Evolutionary conservation across 2,888 invertebrate species (phyloP), one percentile per base, ranked within the genome.

Genomic region (Luffia ferchaultella): DNA sequence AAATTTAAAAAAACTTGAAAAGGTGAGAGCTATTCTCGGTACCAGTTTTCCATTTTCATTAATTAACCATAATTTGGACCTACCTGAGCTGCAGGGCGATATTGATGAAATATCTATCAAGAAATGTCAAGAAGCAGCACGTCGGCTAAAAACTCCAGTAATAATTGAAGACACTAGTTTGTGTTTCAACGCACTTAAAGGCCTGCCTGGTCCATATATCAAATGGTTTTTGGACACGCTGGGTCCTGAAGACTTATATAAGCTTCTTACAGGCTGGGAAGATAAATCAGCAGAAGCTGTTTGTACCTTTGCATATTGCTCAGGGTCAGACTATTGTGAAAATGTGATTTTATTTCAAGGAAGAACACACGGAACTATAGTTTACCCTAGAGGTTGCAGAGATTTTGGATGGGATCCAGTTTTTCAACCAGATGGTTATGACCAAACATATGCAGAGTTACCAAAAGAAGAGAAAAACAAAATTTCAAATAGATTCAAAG

Each of bases 361-460:
- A 1, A 83, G 85, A 60, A 95, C 95, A 0, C 79, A 89, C 54
- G 99, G 99, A 0, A 83, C 70, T 41, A 98, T 99, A 60, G 98
- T 99, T 0, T 68, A 72, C 44, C 98, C 99, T 0, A 85, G 93
- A 65, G 98, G 98, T 1, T 82, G 90, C 0, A 84, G 88, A 49
- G 92, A 93, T 64, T 99, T 99, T 82, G 99, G 99, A 2, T 99
- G 98, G 98, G 99, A 99, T 80, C 93, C 97, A 2, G 91, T 96
- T 60, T 99, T 99, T 64, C 90, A 93, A 66, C 97, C 97, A 0
- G 83, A 86, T 7, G 93, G 90, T 1, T 92, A 88, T 64, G 75
- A 87, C 2, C 70, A 90, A 69, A 99, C 98, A 0, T 99, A 94
- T 74, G 98, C 94, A 0, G 96, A 99, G 84, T 82, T 99, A 86